Base-by-base conservation (phyloP, 2,797 vertebrate genomes). In the Myotis pilosus region DNA sequence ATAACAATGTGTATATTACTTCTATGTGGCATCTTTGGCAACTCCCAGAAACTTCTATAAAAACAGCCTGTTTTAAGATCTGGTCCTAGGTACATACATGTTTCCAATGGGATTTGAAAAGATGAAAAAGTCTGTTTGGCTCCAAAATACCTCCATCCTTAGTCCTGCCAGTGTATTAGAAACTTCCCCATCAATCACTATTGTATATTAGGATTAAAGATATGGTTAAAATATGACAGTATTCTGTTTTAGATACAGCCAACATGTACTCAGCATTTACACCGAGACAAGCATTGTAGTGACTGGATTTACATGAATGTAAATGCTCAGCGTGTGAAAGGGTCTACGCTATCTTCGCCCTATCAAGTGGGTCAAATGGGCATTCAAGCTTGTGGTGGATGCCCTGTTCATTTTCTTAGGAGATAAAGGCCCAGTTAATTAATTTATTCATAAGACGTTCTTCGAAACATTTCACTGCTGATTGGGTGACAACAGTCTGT, bases 91-190 rank as follows among this genome's bases (percentile, higher is more conserved):
- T 16, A 89, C 66, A 38, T 8, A 82, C 5, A 81, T 55, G 23
- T 78, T 69, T 96, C 23, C n/a, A 60, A 7, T 36, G 17, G n/a
- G 25, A 57, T 93, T 92, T 93, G 13, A 93, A 95, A 94, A 90
- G 55, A 49, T 71, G 5, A 22, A 78, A 62, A 49, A 84, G 30
- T 71, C 25, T 23, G 4, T 23, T 60, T 82, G 33, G 6, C 62
- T 93, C 19, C 51, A 81, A 92, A 89, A 93, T 85, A 72, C 62
- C 19, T 78, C 15, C 20, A 44, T 51, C 51, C 44, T 62, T 82
- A 66, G 13, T 80, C 20, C 23, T 95, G 30, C 38, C 60, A 91
- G 60, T 82, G 25, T 76, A 47, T 13, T 71, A 81, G 75, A 92
- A 86, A 85, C 30, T 93, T 9, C 3, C 38, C 22, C 51, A 92